These are phyloP conservation scores for Autographa pulchrina DNA, from an alignment of 2,888 invertebrate species.

Conservation along the genomic window DNA sequence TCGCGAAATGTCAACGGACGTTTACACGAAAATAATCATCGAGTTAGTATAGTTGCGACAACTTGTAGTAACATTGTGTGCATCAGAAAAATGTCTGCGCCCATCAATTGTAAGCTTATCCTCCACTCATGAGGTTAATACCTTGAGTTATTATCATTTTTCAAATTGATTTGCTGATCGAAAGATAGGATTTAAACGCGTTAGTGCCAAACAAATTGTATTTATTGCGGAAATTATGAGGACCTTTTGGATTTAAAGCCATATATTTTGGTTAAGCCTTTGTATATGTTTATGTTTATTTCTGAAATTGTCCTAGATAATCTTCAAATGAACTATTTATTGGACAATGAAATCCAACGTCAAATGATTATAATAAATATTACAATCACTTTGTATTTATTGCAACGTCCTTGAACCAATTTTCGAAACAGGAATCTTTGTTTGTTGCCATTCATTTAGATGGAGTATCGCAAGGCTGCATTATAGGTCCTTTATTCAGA, in stretches of 20 bases:
- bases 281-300: constrained; percentile 59
- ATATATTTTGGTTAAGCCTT: constrained; percentile 58
- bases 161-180: constrained; percentile 78
- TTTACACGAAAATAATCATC: constrained; percentile 53
- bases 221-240: constrained; percentile 72
- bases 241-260: constrained; percentile 57
- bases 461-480: constrained; percentile 36
- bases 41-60: constrained; percentile 56
- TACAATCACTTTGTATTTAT: constrained; percentile 41
- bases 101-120: constrained; percentile 79
- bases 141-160: constrained; percentile 79
- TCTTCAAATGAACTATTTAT: constrained; percentile 23
- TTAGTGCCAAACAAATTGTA: constrained; percentile 67
- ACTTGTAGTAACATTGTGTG: constrained; percentile 58
- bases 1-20: constrained; percentile 69
- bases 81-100: constrained; percentile 64
- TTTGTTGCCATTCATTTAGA: constrained; percentile 13
- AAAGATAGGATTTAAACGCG: constrained; percentile 69
- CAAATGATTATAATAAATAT: constrained; percentile 29
- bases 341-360: constrained; percentile 10
- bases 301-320: constrained; percentile 45
- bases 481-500: constrained; percentile 23
- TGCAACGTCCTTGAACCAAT: constrained; percentile 40
- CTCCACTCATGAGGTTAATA: constrained; percentile 72
- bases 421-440: constrained; percentile 39